Conservation (phyloP, 2,113 vertebrate genomes). For the Neolamprologus tretocephalus region DNA sequence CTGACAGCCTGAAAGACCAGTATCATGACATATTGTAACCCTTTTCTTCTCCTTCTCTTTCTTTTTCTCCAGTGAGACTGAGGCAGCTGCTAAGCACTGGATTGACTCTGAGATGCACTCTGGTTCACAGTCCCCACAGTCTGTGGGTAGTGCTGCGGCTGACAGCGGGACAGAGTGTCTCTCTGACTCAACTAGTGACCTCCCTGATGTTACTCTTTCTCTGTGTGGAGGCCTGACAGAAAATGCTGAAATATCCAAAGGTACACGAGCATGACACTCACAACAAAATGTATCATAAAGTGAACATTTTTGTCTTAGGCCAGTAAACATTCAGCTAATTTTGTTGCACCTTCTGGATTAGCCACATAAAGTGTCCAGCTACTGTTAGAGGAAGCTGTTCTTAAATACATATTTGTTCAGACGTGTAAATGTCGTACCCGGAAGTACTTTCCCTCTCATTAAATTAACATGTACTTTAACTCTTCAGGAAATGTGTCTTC, state of each 20-base stretch:
- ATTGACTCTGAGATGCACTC: conserved; percentile 83
- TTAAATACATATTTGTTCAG: neutral
- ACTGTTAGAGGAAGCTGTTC: neutral
- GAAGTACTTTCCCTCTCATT: neutral
- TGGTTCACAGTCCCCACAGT: conserved; percentile 94
- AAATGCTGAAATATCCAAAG: conserved; percentile 95
- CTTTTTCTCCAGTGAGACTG: conserved; percentile 75
- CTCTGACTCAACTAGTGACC: conserved; percentile 91
- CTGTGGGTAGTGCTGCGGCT: conserved; percentile 89
- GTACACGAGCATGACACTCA: conserved; percentile 50
- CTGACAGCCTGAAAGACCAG: neutral
- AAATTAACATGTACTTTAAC: neutral
- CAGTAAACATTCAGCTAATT: neutral
- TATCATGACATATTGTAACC: neutral
- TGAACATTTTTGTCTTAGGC: neutral
- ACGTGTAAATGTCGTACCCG: neutral
- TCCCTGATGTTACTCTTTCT: conserved; percentile 94
- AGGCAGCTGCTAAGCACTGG: conserved; percentile 85
- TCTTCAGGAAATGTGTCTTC: neutral
- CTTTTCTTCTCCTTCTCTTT: neutral
- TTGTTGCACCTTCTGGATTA: neutral
- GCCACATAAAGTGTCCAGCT: neutral
- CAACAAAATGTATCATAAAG: neutral
- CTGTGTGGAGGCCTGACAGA: conserved; percentile 93
- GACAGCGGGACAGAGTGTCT: conserved; percentile 97